Conservation (phyloP, 1,140 invertebrate genomes). For the Platyscapa corneri region DNA sequence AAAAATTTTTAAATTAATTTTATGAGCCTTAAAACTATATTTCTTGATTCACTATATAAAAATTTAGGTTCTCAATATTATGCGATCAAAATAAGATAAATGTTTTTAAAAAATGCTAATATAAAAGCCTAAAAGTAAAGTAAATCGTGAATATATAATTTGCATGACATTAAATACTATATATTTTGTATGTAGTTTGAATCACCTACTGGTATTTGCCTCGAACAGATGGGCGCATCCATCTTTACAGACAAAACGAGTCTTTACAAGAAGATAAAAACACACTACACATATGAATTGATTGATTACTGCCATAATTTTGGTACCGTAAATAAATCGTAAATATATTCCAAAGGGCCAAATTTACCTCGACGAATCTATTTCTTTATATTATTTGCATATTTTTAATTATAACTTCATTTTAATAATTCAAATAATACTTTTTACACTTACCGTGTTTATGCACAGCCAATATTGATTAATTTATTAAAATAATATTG, state of each 20-base stretch:
- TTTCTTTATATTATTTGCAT: not conserved
- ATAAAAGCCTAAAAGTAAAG: not conserved
- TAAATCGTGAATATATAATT: not conserved
- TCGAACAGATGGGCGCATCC: not conserved
- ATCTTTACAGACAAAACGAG: not conserved
- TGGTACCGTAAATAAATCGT: not conserved
- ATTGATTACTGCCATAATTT: constrained; percentile 1
- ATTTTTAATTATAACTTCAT: too few relatives aligned
- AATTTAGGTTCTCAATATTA: not conserved
- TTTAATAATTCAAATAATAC: too few relatives aligned
- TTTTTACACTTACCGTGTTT: too few relatives aligned
- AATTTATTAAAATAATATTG: too few relatives aligned
- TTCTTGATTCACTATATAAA: too few relatives aligned
- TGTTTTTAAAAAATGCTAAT: not conserved
- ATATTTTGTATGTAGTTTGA: not conserved
- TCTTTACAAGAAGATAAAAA: not conserved
- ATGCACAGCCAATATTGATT: too few relatives aligned
- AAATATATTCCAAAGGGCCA: not conserved
- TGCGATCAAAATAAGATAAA: not conserved
- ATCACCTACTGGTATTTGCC: not conserved
- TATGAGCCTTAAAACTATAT: too few relatives aligned
- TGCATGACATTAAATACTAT: not conserved
- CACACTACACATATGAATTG: not conserved
- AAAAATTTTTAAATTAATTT: too few relatives aligned
- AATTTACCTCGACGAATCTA: not conserved